Evolutionary conservation across 1,140 invertebrate species (phyloP).

Genomic region (Lepidurus arcticus): DNA sequence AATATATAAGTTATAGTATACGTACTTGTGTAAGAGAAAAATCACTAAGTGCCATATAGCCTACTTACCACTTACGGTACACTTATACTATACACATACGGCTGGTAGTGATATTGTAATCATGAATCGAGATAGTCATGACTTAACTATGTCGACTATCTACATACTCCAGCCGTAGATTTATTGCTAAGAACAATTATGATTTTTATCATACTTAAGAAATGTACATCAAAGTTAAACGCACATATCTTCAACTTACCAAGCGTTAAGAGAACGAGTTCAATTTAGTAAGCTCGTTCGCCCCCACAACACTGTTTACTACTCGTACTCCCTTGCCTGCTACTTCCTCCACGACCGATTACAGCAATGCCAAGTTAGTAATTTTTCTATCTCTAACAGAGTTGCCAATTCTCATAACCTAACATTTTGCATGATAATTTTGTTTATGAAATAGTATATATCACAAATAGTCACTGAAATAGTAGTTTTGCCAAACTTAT

Average conservation of each 20-base stretch:
- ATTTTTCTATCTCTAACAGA: neutral
- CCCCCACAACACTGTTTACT: slow-evolving; percentile 1
- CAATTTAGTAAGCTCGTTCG: neutral
- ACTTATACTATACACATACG: no score
- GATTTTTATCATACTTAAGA: neutral
- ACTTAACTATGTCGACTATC: no score
- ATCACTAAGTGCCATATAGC: no score
- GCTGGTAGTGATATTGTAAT: no score
- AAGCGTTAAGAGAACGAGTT: neutral
- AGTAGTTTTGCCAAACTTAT: no score
- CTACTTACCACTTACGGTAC: no score
- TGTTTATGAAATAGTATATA: neutral
- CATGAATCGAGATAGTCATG: no score
- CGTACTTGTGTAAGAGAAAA: no score
- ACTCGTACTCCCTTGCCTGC: neutral
- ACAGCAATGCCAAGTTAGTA: neutral
- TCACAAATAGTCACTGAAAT: no score
- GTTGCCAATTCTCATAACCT: neutral
- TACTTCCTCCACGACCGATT: neutral
- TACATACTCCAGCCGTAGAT: no score
- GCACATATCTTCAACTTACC: neutral
- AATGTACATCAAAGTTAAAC: neutral
- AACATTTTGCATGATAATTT: neutral
- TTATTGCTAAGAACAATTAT: no score
- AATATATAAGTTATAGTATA: no score